Evolutionary conservation across 1,140 invertebrate species (phyloP).

Genomic region (Diorhabda sublineata): DNA sequence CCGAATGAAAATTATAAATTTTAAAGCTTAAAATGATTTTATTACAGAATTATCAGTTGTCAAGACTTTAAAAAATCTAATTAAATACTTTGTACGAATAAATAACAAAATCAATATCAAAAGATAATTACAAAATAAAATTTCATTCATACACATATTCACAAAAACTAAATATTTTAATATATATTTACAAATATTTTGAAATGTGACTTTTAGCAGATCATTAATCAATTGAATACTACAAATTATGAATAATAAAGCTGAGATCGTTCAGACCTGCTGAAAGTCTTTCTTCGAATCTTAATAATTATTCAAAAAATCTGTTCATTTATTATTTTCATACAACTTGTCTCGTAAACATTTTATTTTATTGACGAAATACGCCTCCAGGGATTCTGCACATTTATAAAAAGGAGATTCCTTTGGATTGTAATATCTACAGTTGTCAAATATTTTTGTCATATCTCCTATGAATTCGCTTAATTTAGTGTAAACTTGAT

Average conservation of each 20-base stretch:
- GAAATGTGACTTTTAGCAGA: constrained; percentile 22
- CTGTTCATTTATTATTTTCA: constrained; percentile 49
- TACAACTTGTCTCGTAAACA: constrained; percentile 75
- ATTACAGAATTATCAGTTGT: constrained; percentile 6
- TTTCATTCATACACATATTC: constrained; percentile 30
- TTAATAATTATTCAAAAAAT: constrained; percentile 15
- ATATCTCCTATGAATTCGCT: constrained; percentile 96
- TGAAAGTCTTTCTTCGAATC: constrained; percentile 22
- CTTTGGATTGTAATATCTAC: constrained; percentile 93
- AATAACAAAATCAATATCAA: constrained; percentile 22
- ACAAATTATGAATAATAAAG: constrained; percentile 18
- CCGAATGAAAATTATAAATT: too few species aligned
- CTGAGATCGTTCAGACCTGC: constrained; percentile 35
- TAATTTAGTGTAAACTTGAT: constrained; percentile 78
- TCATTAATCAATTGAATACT: constrained; percentile 17
- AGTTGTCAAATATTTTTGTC: constrained; percentile 98
- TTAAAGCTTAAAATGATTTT: neutral
- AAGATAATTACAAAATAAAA: constrained; percentile 29
- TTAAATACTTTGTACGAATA: constrained; percentile 13
- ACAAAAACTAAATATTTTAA: constrained; percentile 25
- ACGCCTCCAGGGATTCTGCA: constrained; percentile 91
- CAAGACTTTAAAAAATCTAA: constrained; percentile 7
- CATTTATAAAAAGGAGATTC: constrained; percentile 94
- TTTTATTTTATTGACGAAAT: constrained; percentile 90
- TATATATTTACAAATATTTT: constrained; percentile 11